Conservation (phyloP, 2,113 vertebrate species). For the Lamprotornis superbus region DNA sequence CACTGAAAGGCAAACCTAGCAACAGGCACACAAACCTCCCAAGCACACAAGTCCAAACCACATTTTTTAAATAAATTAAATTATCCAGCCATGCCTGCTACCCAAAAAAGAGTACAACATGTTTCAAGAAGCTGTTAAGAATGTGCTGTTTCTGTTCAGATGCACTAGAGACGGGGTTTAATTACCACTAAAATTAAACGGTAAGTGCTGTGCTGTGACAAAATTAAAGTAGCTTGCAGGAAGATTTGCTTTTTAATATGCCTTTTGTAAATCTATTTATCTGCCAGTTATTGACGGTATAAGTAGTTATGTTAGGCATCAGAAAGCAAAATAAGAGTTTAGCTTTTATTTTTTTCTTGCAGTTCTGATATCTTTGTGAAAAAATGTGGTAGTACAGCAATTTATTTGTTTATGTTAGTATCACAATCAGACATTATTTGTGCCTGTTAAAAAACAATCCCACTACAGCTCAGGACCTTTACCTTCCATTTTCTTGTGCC, state of each 20-base stretch:
- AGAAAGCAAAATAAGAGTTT: not conserved
- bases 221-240: conserved; percentile 1
- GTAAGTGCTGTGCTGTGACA: not conserved
- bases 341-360: not conserved
- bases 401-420: not conserved
- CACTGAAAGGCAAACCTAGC: conserved; percentile 58
- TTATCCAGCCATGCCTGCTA: not conserved
- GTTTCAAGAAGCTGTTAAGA: conserved; percentile 17
- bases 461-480: not conserved
- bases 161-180: not conserved
- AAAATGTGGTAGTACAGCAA: fast-evolving
- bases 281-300: not conserved
- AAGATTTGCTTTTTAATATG: not conserved
- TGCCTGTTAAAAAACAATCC: not conserved
- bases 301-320: not conserved
- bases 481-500: not conserved
- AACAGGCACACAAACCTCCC: conserved; percentile 16
- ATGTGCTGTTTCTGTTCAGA: not conserved
- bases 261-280: not conserved
- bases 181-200: conserved; percentile 11
- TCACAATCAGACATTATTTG: not conserved
- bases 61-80: conserved; percentile 37
- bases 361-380: not conserved
- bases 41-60: conserved; percentile 10
- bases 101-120: not conserved